Evolutionary conservation across 2,888 invertebrate species (phyloP).

Genomic region (Petrolisthes cinctipes): DNA sequence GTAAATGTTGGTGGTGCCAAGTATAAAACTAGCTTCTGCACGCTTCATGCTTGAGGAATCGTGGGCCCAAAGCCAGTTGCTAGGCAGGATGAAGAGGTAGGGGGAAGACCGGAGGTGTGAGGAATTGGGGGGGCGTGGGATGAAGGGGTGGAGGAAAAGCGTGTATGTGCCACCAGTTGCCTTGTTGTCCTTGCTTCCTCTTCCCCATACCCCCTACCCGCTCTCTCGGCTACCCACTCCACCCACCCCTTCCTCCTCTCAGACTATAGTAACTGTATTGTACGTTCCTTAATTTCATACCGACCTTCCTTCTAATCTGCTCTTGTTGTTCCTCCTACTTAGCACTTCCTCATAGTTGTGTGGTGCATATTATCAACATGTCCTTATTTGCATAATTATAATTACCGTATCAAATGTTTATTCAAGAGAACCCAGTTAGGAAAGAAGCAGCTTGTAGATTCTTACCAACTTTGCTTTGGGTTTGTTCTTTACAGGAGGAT

Average conservation of each 20-base stretch:
- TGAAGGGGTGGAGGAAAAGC: not conserved
- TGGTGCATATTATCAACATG: no score
- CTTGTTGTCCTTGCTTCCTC: not conserved
- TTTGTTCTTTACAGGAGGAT: no score
- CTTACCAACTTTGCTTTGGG: no score
- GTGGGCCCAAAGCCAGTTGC: not conserved
- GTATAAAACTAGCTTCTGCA: not conserved
- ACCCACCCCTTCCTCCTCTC: not conserved
- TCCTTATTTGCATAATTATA: no score
- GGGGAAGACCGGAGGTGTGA: not conserved
- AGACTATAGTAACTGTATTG: not conserved
- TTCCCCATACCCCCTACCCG: conserved; percentile 5
- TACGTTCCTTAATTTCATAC: not conserved
- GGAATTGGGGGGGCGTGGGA: not conserved
- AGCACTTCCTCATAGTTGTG: not conserved
- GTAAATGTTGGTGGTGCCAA: not conserved
- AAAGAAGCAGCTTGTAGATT: no score
- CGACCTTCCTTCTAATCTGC: not conserved
- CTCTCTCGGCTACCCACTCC: not conserved
- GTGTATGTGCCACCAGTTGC: not conserved
- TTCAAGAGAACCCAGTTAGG: no score
- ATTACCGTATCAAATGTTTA: no score
- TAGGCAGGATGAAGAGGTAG: not conserved
- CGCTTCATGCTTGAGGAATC: not conserved
- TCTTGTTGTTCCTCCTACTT: not conserved